Percentiles rank a stretch among this genome's conserved stretches.
phyloP scores from a whole-genome alignment of 2,888 invertebrate genomes.

The Cheilosia impressa region DNA sequence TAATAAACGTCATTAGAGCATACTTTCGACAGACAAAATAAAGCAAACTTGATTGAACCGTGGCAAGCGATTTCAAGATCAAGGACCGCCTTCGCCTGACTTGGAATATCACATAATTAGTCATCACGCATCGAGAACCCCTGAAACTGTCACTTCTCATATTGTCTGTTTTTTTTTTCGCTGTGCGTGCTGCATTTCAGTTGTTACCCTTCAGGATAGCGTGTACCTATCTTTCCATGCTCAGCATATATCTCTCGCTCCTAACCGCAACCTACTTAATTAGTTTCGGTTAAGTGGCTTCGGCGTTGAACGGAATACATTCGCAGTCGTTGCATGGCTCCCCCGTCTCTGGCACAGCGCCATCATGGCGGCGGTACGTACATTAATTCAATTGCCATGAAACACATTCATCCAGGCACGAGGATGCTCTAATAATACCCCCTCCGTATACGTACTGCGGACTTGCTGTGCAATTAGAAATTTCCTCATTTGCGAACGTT shows the following conservation, averaged over 20 bases:
- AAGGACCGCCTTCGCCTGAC: no score
- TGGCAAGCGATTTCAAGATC: no score
- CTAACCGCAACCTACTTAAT: conserved; percentile 46
- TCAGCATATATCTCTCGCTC: neutral
- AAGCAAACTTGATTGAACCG: no score
- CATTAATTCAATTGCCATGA: conserved; percentile 62
- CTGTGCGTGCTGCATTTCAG: neutral
- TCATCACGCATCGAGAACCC: neutral
- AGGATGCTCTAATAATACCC: conserved; percentile 47
- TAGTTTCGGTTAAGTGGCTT: conserved; percentile 55
- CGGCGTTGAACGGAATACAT: conserved; percentile 30
- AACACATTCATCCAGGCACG: conserved; percentile 44
- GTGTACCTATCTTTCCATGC: neutral
- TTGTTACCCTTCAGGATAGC: neutral
- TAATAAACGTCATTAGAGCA: no score
- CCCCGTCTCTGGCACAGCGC: conserved; percentile 42
- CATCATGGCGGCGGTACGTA: conserved; percentile 20
- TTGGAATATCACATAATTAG: neutral
- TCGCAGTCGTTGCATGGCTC: conserved; percentile 20
- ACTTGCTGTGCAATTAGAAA: conserved; percentile 50
- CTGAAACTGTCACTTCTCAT: neutral
- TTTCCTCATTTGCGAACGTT: conserved; percentile 60
- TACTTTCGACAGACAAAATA: no score
- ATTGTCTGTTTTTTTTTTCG: no score
- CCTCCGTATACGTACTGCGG: neutral